Percentiles rank a stretch among this genome's conserved stretches.
Evolutionary conservation across 2,888 invertebrate genomes (phyloP).

Genomic region (Smittia aterrima): DNA sequence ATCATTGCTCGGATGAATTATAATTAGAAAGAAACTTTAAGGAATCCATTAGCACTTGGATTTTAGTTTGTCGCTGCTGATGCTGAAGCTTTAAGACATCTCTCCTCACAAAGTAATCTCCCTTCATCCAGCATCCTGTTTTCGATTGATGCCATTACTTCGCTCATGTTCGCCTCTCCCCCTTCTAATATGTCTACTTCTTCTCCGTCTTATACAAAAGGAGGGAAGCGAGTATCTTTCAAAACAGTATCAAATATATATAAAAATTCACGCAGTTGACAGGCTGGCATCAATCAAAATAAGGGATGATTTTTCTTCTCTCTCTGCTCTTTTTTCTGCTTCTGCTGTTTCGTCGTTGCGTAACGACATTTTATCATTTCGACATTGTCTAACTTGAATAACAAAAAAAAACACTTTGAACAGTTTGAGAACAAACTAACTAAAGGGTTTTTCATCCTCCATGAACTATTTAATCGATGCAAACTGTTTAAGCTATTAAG

Average conservation of each 20-base stretch:
- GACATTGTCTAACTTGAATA: conserved; percentile 8
- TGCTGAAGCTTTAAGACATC: not conserved
- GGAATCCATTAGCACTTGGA: conserved; percentile 35
- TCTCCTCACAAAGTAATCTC: not conserved
- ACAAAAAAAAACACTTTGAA: conserved; percentile 1
- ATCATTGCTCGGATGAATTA: conserved; percentile 27
- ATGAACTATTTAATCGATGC: no score
- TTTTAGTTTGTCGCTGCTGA: no score
- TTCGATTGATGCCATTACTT: conserved; percentile 40
- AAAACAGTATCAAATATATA: conserved; percentile 41
- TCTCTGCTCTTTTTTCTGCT: conserved; percentile 13
- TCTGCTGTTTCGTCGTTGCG: conserved; percentile 21
- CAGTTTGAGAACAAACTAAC: no score
- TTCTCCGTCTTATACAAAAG: conserved; percentile 25
- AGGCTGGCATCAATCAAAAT: conserved; percentile 39
- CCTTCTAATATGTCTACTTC: conserved; percentile 4
- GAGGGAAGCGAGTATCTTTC: conserved; percentile 27
- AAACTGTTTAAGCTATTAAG: no score
- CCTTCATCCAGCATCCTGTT: conserved; percentile 29
- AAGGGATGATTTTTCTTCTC: conserved; percentile 41
- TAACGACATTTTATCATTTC: conserved; percentile 41
- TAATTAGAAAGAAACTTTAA: conserved; percentile 19
- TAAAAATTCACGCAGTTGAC: conserved; percentile 41
- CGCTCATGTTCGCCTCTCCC: conserved; percentile 2
- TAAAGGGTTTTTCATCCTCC: no score